phyloP scores from a whole-genome alignment of 2,888 invertebrate genomes.

The Xylophagus ater region DNA sequence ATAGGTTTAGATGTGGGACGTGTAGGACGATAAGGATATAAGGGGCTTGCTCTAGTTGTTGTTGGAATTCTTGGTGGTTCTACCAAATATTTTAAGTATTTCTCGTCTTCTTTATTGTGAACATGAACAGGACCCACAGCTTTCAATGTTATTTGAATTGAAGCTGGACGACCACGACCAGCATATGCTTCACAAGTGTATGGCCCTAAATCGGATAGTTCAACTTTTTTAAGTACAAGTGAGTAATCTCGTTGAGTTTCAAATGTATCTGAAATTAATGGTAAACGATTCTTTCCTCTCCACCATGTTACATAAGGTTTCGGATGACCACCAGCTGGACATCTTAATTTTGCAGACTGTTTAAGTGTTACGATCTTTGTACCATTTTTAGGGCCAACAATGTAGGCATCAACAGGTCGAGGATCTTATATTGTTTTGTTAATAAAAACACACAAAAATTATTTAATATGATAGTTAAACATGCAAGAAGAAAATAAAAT shows the following conservation, averaged over 20 bases:
- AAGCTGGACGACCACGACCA: slow-evolving; percentile 62
- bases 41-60: slow-evolving; percentile 30
- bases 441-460: slow-evolving; percentile 17
- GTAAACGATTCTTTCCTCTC: slow-evolving; percentile 64
- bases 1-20: slow-evolving; percentile 28
- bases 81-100: slow-evolving; percentile 50
- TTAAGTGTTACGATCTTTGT: slow-evolving; percentile 59
- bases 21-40: slow-evolving; percentile 38
- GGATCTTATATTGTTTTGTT: slow-evolving; percentile 20
- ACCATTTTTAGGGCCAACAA: slow-evolving; percentile 55
- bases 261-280: slow-evolving; percentile 42
- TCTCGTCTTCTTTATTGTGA: slow-evolving; percentile 44
- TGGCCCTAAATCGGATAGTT: slow-evolving; percentile 61
- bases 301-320: slow-evolving; percentile 74
- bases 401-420: slow-evolving; percentile 42
- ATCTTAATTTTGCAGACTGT: slow-evolving; percentile 57
- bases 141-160: slow-evolving; percentile 62
- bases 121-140: slow-evolving; percentile 59
- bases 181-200: slow-evolving; percentile 89
- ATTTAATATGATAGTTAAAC: slow-evolving; percentile 6
- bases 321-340: slow-evolving; percentile 74
- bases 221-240: slow-evolving; percentile 60
- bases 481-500: background rate
- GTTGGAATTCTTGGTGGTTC: slow-evolving; percentile 41
- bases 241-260: slow-evolving; percentile 64